Conservation (phyloP, 1,140 invertebrate species). For the Habropoda laboriosa region DNA sequence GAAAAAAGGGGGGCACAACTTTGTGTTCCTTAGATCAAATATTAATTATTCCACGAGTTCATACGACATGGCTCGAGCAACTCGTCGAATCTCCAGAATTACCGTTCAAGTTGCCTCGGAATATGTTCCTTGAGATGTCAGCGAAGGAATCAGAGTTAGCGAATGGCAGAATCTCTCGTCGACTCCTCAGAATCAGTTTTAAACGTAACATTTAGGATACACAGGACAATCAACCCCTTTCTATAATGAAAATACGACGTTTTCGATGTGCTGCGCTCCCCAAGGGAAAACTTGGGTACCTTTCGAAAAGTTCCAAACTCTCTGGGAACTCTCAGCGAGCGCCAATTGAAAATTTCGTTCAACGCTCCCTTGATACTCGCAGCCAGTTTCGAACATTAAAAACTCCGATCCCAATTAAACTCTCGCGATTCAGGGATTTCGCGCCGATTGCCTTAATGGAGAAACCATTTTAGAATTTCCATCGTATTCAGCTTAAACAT, state of each 20-base stretch:
- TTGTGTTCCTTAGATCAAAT: not conserved
- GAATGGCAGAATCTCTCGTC: not conserved
- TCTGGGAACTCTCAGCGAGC: not conserved
- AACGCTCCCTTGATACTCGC: not conserved
- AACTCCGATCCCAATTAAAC: slow-evolving; percentile 27
- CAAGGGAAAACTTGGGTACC: not conserved
- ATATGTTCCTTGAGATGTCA: too few relatives aligned
- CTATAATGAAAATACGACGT: slow-evolving; percentile 31
- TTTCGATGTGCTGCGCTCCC: too few relatives aligned
- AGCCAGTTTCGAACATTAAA: not conserved
- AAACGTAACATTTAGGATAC: not conserved
- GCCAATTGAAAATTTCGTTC: slow-evolving; percentile 40
- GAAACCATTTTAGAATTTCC: not conserved
- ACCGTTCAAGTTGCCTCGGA: too few relatives aligned
- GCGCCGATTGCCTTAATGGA: not conserved
- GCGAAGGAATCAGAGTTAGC: too few relatives aligned
- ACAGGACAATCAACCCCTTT: slow-evolving; percentile 34
- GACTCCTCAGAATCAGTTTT: slow-evolving; percentile 19
- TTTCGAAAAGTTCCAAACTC: slow-evolving; percentile 15
- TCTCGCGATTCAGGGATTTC: slow-evolving; percentile 5
- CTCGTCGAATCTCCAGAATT: too few relatives aligned
- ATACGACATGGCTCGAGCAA: too few relatives aligned
- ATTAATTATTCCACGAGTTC: too few relatives aligned
- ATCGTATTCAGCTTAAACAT: not conserved
- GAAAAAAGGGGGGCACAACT: not conserved